Conservation (phyloP, 2,888 invertebrate species). For the Phlogophora meticulosa region DNA sequence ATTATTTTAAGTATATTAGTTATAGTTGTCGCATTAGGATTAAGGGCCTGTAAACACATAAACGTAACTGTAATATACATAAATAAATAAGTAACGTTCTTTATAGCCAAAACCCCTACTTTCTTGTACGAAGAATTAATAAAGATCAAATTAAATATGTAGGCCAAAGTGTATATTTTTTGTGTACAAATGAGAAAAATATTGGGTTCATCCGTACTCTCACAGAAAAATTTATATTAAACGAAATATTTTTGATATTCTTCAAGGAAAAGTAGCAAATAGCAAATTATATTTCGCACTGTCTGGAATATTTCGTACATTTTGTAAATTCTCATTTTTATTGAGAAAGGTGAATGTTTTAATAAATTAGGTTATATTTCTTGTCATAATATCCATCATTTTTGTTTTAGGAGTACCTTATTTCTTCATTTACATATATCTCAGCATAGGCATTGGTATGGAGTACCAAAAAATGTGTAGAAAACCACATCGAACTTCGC, state of each 20-base stretch:
- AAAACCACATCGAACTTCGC: no score
- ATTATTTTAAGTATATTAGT: no score
- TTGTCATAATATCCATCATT: neutral
- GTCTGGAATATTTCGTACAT: neutral
- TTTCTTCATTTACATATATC: no score
- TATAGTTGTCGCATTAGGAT: no score
- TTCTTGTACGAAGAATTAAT: neutral
- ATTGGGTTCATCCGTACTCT: neutral
- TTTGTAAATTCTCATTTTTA: neutral
- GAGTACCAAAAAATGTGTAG: no score
- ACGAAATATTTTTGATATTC: slow-evolving; percentile 1
- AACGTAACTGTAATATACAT: no score
- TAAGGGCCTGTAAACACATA: no score
- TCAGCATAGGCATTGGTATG: no score
- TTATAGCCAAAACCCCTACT: neutral
- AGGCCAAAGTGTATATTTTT: neutral
- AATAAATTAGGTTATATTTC: neutral
- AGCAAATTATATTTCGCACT: slow-evolving; percentile 7
- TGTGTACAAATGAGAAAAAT: neutral
- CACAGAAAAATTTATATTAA: neutral
- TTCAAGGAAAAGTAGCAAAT: slow-evolving; percentile 11
- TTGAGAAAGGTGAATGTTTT: neutral
- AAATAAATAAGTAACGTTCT: no score
- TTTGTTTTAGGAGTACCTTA: no score
- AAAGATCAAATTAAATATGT: neutral